These are phyloP conservation scores for Microctonus brassicae DNA, from an alignment of 2,888 invertebrate genomes.

Conservation along the genomic window DNA sequence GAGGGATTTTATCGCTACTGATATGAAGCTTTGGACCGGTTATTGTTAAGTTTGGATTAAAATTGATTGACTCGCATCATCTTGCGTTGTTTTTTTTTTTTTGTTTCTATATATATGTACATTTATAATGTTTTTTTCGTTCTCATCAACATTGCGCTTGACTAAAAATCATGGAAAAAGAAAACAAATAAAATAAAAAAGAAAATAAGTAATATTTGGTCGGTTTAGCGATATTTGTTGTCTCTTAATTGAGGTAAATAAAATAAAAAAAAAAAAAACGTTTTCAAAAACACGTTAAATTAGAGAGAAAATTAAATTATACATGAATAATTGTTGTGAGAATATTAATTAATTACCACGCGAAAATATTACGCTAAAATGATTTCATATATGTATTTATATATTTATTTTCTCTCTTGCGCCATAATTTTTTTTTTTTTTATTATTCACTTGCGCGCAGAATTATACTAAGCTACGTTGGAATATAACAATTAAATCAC, in stretches of 20 bases:
- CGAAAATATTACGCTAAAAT: no score
- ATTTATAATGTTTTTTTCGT: not conserved
- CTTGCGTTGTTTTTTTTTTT: not conserved
- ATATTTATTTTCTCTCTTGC: constrained; percentile 11
- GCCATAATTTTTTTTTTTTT: not conserved
- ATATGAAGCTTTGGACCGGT: constrained; percentile 29
- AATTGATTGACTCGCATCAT: not conserved
- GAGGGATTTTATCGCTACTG: constrained; percentile 17
- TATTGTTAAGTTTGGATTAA: not conserved
- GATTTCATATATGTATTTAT: constrained; percentile 8
- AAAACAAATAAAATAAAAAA: not conserved
- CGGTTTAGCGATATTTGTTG: not conserved
- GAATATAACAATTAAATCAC: constrained; percentile 44
- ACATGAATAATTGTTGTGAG: no score
- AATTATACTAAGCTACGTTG: constrained; percentile 46
- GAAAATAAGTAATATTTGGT: not conserved
- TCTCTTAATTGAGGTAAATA: not conserved
- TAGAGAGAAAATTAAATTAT: no score
- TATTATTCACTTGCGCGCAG: not conserved
- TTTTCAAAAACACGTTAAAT: no score
- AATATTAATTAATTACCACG: no score
- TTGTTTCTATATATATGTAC: not conserved
- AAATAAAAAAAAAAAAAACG: not conserved
- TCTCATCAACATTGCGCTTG: not conserved
- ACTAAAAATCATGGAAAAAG: not conserved